Conservation (phyloP, 1,140 invertebrate species). For the Pemphigus obesinymphae region DNA sequence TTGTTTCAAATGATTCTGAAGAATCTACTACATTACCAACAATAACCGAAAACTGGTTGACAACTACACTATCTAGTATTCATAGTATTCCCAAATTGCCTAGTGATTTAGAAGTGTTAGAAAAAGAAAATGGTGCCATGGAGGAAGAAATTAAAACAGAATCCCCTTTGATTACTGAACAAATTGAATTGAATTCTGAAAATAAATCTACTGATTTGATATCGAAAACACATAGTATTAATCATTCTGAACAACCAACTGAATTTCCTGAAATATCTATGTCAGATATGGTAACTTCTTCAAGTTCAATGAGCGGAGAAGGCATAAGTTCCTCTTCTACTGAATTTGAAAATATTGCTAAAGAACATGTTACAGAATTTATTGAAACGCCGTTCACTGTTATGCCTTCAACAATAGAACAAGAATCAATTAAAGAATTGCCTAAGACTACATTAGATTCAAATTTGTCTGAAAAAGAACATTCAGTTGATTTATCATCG, state of each 20-base stretch:
- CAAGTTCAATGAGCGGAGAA: not conserved
- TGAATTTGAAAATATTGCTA: not conserved
- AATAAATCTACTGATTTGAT: not conserved
- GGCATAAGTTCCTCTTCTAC: not conserved
- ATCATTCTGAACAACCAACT: not conserved
- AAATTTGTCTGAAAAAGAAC: not conserved
- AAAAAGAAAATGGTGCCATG: not conserved
- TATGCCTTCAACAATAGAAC: not conserved
- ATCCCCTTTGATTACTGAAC: not conserved
- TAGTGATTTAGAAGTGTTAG: slow-evolving; percentile 10
- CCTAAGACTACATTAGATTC: not conserved
- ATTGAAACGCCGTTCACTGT: not conserved
- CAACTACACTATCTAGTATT: not conserved
- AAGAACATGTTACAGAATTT: not conserved
- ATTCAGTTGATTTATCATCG: not conserved
- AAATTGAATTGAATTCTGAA: not conserved
- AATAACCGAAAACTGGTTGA: slow-evolving; percentile 19
- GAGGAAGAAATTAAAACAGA: not conserved
- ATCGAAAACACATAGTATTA: not conserved
- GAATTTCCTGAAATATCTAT: not conserved
- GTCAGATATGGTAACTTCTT: not conserved
- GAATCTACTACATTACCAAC: not conserved
- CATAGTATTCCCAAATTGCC: not conserved
- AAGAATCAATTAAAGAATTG: not conserved
- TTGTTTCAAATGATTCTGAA: not conserved